Conservation (phyloP, 1,140 invertebrate species). For the Drosophila pandora region DNA sequence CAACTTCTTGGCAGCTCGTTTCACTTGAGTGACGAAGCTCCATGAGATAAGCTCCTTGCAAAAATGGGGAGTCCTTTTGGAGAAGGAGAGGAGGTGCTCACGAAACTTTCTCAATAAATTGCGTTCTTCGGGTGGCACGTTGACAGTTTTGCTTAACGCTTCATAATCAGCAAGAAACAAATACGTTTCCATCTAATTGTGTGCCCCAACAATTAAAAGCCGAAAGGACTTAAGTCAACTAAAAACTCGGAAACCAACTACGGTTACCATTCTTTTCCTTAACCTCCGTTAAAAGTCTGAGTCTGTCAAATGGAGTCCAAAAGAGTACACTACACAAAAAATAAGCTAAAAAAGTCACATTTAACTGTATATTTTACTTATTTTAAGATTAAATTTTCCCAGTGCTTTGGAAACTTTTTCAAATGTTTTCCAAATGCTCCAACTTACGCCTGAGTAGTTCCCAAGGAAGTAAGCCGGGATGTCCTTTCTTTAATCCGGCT, state of each 20-base stretch:
- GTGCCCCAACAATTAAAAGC: constrained; percentile 73
- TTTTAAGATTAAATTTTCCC: background rate
- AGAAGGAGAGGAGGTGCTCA: constrained; percentile 8
- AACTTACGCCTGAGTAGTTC: constrained; percentile 61
- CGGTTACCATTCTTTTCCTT: background rate
- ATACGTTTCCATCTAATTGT: constrained; percentile 83
- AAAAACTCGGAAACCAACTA: constrained; percentile 39
- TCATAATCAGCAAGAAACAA: constrained; percentile 83
- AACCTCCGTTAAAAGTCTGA: constrained; percentile 10
- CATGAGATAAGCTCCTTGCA: constrained; percentile 67
- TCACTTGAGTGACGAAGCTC: constrained; percentile 77
- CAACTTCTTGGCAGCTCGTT: constrained; percentile 75
- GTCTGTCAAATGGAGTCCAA: background rate
- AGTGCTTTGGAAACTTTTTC: constrained; percentile 32
- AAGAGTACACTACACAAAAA: background rate
- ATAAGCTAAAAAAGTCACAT: background rate
- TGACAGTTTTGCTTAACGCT: constrained; percentile 84
- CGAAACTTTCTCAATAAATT: constrained; percentile 82
- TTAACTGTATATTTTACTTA: background rate
- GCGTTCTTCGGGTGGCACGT: constrained; percentile 76
- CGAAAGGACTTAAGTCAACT: constrained; percentile 60
- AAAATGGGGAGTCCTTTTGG: constrained; percentile 34
- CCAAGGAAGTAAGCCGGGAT: constrained; percentile 41
- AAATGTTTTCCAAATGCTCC: constrained; percentile 40
- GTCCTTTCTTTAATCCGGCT: constrained; percentile 37